These are phyloP conservation scores for Itoplectis maculator DNA, from an alignment of 2,888 invertebrate genomes.

Conservation along the genomic window DNA sequence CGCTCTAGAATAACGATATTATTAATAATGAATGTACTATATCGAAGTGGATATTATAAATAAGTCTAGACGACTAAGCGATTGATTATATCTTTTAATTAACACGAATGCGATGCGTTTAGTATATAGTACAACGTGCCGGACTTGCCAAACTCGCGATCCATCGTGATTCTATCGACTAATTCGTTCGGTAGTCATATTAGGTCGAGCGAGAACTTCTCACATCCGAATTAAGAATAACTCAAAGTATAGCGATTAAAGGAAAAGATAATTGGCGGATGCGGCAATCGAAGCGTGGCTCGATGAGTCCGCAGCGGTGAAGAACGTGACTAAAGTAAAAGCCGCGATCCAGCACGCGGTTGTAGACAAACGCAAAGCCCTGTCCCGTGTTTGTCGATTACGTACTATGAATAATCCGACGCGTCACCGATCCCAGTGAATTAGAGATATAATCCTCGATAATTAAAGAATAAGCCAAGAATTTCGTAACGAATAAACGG, in stretches of 20 bases:
- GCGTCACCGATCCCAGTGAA: conserved; percentile 68
- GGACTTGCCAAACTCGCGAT: conserved; percentile 83
- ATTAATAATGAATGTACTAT: conserved; percentile 74
- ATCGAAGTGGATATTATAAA: conserved; percentile 72
- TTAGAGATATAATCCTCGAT: conserved; percentile 61
- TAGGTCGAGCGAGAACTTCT: conserved; percentile 79
- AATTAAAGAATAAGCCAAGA: conserved; percentile 54
- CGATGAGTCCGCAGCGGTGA: conserved; percentile 44
- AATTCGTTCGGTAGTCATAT: conserved; percentile 52
- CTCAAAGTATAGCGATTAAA: conserved; percentile 57
- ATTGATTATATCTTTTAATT: conserved; percentile 61
- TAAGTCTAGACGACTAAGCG: conserved; percentile 60
- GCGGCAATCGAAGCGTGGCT: conserved; percentile 39
- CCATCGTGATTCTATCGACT: conserved; percentile 60
- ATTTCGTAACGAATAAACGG: conserved; percentile 53
- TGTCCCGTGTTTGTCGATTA: conserved; percentile 61
- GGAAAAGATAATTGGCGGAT: conserved; percentile 39
- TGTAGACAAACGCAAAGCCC: background rate
- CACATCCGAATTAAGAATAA: conserved; percentile 82
- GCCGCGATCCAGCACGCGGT: conserved; percentile 35
- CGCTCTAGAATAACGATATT: conserved; percentile 65
- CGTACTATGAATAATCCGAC: conserved; percentile 71
- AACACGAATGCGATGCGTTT: conserved; percentile 64
- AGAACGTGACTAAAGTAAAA: conserved; percentile 53
- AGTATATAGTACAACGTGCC: conserved; percentile 81